Base-by-base conservation (phyloP, 2,888 invertebrate genomes). In the Pomacea canaliculata region DNA sequence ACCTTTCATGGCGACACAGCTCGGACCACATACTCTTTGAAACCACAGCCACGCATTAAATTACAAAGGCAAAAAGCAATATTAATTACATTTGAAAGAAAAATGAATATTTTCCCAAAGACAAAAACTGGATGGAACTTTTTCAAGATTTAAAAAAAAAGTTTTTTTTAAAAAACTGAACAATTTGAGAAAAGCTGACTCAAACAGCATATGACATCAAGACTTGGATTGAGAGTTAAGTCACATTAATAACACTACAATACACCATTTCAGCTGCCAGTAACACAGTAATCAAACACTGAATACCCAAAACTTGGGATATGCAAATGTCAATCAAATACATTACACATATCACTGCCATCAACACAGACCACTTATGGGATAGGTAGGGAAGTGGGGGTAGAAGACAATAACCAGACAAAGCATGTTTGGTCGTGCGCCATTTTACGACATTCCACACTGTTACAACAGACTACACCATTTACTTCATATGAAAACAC, bases 211-310 rank as follows among this genome's bases (percentile, higher is more conserved):
- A n/a, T 51, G 49, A 69, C 48, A 27, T 66, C 66, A 56, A 67
- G 73, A 73, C 67, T 59, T 73, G 73, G 73, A 73, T 73, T 73
- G n/a, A 73, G 48, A 67, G 37, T 7, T 46, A 51, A 60, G 48
- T 18, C 59, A 60, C 18, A 67, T 56, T 66, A 73, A 72, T 23
- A 72, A 19, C 49, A 66, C n/a, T 23, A 27, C 37, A 56, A 46
- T 51, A 23, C 56, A 73, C 18, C 67, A 73, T 67, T 67, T 73
- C 73, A 73, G 73, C 73, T 73, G 73, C 73, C 73, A 65, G 56
- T 73, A 73, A 66, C 73, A 73, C 73, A 73, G 73, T 67, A 73
- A 37, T 37, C 73, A n/a, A 23, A 51, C 51, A 56, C 51, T 16
- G 51, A 56, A n/a, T 27, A 66, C 67, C 65, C 66, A 65, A 23